A percentile compares a stretch with the other conserved stretches of the same genome.
Evolutionary conservation across 2,888 invertebrate species (phyloP).

Genomic region (Tetragnatha montana): DNA sequence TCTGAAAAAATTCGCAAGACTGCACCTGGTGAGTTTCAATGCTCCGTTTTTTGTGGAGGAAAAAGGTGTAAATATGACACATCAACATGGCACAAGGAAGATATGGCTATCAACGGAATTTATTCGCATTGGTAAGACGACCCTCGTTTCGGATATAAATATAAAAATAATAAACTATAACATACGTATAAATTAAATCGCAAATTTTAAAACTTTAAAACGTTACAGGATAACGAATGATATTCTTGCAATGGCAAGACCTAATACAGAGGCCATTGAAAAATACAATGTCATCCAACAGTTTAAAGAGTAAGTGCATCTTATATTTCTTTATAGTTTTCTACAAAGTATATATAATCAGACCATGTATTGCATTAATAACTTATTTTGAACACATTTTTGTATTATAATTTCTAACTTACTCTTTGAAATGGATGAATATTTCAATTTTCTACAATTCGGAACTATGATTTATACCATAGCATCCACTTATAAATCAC

Average conservation of each 20-base stretch:
- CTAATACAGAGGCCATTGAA: slow-evolving; percentile 84
- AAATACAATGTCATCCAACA: slow-evolving; percentile 87
- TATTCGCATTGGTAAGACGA: slow-evolving; percentile 88
- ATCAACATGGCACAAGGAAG: slow-evolving; percentile 80
- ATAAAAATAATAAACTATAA: background rate
- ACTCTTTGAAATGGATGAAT: background rate
- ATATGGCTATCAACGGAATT: slow-evolving; percentile 85
- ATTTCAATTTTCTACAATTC: background rate
- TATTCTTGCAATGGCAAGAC: slow-evolving; percentile 91
- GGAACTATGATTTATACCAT: no score
- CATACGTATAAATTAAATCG: background rate
- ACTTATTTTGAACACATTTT: no score
- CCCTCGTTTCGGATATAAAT: background rate
- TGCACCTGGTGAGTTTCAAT: slow-evolving; percentile 84
- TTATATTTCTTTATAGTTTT: no score
- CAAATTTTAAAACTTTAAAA: background rate
- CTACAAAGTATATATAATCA: background rate
- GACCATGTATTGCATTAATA: no score
- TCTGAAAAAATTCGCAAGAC: slow-evolving; percentile 76
- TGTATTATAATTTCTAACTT: no score
- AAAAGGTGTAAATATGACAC: slow-evolving; percentile 87
- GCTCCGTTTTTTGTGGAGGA: slow-evolving; percentile 90
- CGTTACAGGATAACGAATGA: slow-evolving; percentile 88
- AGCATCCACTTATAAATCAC: no score
- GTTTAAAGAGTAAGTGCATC: slow-evolving; percentile 80